phyloP scores from a whole-genome alignment of 2,113 vertebrate species.

The Manacus vitellinus region DNA sequence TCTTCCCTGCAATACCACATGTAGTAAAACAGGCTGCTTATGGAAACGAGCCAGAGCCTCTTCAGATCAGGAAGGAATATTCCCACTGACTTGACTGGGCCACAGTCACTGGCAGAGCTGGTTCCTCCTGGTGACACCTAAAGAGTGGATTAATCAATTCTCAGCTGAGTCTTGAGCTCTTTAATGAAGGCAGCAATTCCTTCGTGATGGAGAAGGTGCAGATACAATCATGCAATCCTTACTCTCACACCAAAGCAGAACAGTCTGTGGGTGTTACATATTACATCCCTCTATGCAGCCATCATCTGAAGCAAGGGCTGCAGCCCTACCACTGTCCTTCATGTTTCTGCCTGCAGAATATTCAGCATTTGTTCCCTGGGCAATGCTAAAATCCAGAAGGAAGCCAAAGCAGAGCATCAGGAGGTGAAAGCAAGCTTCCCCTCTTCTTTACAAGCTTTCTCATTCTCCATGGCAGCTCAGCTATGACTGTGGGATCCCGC shows the following conservation, averaged over 20 bases:
- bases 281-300: too few relatives aligned
- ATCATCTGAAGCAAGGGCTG: neutral
- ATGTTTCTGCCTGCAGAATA: neutral
- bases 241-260: accelerated
- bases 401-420: neutral
- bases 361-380: neutral
- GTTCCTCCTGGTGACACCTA: neutral
- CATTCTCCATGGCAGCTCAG: neutral
- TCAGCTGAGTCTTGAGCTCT: neutral
- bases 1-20: neutral
- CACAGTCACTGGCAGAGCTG: neutral
- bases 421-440: neutral
- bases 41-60: neutral
- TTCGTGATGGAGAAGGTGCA: neutral
- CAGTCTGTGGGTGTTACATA: neutral
- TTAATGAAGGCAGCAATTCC: neutral
- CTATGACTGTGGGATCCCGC: accelerated
- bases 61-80: neutral
- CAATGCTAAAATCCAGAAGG: neutral
- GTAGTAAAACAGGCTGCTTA: neutral
- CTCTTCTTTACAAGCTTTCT: neutral
- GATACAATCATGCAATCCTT: accelerated
- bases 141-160: neutral
- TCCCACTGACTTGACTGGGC: neutral
- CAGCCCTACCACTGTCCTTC: neutral